These are phyloP conservation scores for Allophyes oxyacanthae DNA, from an alignment of 2,888 invertebrate genomes.

Conservation along the genomic window DNA sequence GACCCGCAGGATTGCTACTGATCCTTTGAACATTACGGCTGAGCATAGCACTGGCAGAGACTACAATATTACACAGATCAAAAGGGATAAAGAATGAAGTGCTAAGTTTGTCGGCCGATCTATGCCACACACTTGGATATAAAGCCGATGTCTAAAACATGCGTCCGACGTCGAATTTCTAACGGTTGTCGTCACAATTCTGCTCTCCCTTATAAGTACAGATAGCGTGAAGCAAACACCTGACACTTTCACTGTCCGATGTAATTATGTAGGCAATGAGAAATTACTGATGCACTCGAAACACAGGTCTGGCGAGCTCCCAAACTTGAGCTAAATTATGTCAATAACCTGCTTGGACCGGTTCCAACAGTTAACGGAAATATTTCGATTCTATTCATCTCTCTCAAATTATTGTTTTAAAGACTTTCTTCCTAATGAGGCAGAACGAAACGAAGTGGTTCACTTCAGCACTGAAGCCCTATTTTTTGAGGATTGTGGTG, in stretches of 20 bases:
- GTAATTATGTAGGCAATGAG: slow-evolving; percentile 34
- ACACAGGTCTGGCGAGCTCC: slow-evolving; percentile 53
- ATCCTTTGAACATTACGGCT: too few species aligned
- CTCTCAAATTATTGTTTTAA: slow-evolving; percentile 18
- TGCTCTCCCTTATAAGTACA: background rate
- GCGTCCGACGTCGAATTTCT: too few species aligned
- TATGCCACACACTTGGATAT: too few species aligned
- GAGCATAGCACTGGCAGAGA: too few species aligned
- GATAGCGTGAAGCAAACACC: slow-evolving; percentile 15
- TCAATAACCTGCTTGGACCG: slow-evolving; percentile 61
- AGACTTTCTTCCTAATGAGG: slow-evolving; percentile 39
- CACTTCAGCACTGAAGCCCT: slow-evolving; percentile 12
- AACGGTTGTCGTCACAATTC: background rate
- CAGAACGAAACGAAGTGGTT: slow-evolving; percentile 20
- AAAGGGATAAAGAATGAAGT: too few species aligned
- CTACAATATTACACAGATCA: too few species aligned
- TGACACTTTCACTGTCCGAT: slow-evolving; percentile 43
- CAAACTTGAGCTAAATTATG: slow-evolving; percentile 55
- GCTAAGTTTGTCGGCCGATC: too few species aligned
- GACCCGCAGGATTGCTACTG: too few species aligned
- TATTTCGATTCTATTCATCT: slow-evolving; percentile 40
- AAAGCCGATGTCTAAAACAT: too few species aligned
- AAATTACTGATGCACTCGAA: slow-evolving; percentile 45
- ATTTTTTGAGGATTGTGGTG: background rate
- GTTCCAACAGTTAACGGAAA: slow-evolving; percentile 47